Percentiles rank a stretch among this genome's conserved stretches.
Evolutionary conservation across 2,113 vertebrate species (phyloP).

Genomic region (Jacana jacana): DNA sequence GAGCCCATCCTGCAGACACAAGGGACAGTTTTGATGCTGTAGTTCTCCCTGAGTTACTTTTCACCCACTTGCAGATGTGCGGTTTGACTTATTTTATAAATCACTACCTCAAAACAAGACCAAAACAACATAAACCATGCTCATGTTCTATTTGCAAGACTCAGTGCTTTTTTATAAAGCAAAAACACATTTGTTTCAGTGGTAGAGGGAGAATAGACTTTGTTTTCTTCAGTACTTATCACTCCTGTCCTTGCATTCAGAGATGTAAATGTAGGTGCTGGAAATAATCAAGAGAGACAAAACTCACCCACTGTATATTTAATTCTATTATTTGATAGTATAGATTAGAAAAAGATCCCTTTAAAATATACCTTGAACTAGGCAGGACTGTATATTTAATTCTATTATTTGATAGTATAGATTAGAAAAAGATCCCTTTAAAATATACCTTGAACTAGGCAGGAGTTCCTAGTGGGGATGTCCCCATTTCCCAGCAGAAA

Average conservation of each 20-base stretch:
- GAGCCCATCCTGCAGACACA: neutral
- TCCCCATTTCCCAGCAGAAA: neutral
- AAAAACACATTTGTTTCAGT: neutral
- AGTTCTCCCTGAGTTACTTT: neutral
- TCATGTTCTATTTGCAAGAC: neutral
- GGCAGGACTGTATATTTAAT: neutral
- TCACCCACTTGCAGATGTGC: neutral
- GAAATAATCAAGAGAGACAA: neutral
- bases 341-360: neutral
- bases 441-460: neutral
- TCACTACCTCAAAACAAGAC: neutral
- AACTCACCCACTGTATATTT: neutral
- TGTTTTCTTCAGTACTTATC: neutral
- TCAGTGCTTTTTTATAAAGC: neutral
- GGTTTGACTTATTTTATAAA: neutral
- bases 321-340: neutral
- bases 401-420: neutral
- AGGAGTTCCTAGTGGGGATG: no score
- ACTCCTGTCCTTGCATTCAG: neutral
- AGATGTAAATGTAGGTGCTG: neutral
- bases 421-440: neutral
- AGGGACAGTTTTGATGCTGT: neutral
- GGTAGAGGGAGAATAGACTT: neutral
- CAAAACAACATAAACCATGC: neutral
- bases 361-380: neutral